Evolutionary conservation across 2,888 invertebrate species (phyloP).

Genomic region (Callyntrura sp.): DNA sequence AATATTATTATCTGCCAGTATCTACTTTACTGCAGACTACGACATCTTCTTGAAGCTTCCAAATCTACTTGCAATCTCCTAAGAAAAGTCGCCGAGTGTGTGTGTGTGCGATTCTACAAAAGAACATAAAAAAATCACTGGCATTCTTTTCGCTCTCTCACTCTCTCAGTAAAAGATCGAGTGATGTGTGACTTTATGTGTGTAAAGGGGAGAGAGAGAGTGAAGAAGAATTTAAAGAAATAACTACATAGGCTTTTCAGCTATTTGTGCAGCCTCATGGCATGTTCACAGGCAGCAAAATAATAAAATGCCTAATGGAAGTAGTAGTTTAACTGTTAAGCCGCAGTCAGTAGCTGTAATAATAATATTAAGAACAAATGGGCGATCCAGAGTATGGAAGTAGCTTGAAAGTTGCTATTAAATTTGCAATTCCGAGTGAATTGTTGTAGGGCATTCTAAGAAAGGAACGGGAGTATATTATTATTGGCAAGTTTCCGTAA

Average conservation of each 20-base stretch:
- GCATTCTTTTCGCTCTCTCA: constrained; percentile 63
- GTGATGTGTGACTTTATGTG: constrained; percentile 43
- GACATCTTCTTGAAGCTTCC: no score
- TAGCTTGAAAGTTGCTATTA: no score
- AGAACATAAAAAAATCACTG: constrained; percentile 75
- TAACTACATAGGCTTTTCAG: not conserved
- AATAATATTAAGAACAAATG: no score
- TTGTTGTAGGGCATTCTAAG: no score
- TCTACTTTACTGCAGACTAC: no score
- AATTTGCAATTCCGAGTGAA: no score
- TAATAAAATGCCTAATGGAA: constrained; percentile 23
- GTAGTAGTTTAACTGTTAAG: not conserved
- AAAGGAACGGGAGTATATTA: no score
- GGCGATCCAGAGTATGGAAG: no score
- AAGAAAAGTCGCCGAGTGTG: not conserved
- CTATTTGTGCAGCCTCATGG: not conserved
- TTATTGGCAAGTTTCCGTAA: no score
- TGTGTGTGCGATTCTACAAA: constrained; percentile 53
- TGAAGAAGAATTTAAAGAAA: constrained; percentile 14
- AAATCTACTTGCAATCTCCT: no score
- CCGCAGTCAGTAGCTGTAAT: not conserved
- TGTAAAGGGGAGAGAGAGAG: not conserved
- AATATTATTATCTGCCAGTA: no score
- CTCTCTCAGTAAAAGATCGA: constrained; percentile 56
- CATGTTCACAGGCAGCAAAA: not conserved